Conservation (phyloP, 2,113 vertebrate species). For the Suncus etruscus region DNA sequence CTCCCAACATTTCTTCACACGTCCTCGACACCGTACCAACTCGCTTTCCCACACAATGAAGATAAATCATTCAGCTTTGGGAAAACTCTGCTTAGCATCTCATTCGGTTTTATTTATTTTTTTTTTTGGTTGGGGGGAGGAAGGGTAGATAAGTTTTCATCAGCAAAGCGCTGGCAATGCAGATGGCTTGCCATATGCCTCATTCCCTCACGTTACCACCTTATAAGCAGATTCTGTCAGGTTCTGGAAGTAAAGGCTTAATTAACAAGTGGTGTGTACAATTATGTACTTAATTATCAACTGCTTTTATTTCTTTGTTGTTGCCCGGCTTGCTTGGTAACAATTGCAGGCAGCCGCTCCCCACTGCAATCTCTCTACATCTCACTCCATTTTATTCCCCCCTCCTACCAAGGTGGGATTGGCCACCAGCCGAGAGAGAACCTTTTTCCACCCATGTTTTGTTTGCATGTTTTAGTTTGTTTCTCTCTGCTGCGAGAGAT, state of each 20-base stretch:
- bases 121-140: neutral
- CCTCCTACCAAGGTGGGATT: neutral
- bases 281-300: conserved; percentile 88
- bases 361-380: neutral
- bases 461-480: too few species aligned
- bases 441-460: neutral
- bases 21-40: neutral
- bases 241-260: conserved; percentile 88
- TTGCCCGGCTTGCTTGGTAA: conserved; percentile 71
- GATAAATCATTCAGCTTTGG: conserved; percentile 49
- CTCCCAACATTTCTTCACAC: neutral
- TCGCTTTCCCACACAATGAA: conserved; percentile 66
- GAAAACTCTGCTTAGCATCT: conserved; percentile 55
- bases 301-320: conserved; percentile 83
- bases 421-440: neutral
- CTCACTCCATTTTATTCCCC: neutral
- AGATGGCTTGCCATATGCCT: conserved; percentile 89
- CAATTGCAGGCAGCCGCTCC: conserved; percentile 65
- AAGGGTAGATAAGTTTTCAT: conserved; percentile 55
- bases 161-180: conserved; percentile 16
- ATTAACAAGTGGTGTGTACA: conserved; percentile 88
- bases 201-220: conserved; percentile 83
- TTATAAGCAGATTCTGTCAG: conserved; percentile 87
- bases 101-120: neutral
- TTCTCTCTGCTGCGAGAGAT: accelerated